A percentile compares a stretch with the other conserved stretches of the same genome.
Evolutionary conservation across 2,888 invertebrate genomes (phyloP).

Genomic region (Dasysyrphus albostriatus): DNA sequence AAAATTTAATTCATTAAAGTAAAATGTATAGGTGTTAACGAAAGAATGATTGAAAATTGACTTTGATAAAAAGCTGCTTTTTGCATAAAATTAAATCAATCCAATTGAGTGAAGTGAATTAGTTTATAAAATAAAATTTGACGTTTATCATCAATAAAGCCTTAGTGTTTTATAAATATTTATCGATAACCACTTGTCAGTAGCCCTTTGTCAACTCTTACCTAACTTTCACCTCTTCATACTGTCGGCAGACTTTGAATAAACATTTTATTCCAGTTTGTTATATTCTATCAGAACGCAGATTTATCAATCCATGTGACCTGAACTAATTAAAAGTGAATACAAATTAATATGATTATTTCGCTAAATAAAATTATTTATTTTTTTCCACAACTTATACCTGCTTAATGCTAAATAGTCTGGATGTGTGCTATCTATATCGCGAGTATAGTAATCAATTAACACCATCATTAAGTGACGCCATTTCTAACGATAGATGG

Average conservation of each 20-base stretch:
- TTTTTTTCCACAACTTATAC: conserved; percentile 11
- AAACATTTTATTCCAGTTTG: background rate
- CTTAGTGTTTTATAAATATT: background rate
- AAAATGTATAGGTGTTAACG: too few relatives aligned
- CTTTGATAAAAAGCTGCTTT: too few relatives aligned
- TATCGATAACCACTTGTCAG: background rate
- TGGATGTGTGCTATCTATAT: conserved; percentile 25
- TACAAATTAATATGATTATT: conserved; percentile 42
- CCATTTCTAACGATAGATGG: conserved; percentile 58
- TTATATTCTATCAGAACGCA: conserved; percentile 9
- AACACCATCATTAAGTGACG: conserved; percentile 66
- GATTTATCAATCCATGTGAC: conserved; percentile 47
- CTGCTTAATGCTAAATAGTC: conserved; percentile 16
- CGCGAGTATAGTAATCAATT: conserved; percentile 63
- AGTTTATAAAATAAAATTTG: too few relatives aligned
- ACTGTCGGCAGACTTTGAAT: conserved; percentile 9
- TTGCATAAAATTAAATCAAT: background rate
- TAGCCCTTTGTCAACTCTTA: background rate
- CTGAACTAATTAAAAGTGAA: conserved; percentile 44
- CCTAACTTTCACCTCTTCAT: background rate
- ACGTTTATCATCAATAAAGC: background rate
- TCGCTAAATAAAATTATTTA: conserved; percentile 37
- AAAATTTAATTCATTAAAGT: too few relatives aligned
- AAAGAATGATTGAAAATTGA: too few relatives aligned
- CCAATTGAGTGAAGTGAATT: background rate